Evolutionary conservation across 2,888 invertebrate species (phyloP), one percentile per base, ranked within the genome.

Genomic region (Myathropa florea): DNA sequence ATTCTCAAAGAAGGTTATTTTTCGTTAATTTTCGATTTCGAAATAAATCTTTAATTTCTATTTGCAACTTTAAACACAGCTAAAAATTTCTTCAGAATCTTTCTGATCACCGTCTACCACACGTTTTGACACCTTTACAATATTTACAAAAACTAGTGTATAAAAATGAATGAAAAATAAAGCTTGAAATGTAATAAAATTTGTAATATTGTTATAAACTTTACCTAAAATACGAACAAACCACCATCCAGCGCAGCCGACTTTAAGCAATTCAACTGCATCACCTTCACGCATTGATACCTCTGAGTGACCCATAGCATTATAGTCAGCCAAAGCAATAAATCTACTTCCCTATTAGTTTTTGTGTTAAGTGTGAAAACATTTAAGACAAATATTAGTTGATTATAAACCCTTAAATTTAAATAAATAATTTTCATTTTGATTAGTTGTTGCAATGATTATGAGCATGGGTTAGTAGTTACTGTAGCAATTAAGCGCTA

Each of bases 241-340:
- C 98, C 98, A 98, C 98, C 98, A 98, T 89, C 98, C 98, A 89
- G 97, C 97, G 93, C 97, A 97, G 91, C 98, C 98, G 89, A 97
- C 96, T 93, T 98, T 97, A 89, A 98, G 94, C 89, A 98, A 94
- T 92, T 98, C 97, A 89, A 98, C 96, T 90, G 95, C 94, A 93
- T 98, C 98, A 24, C 98, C 98, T 93, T 98, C 98, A 83, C 95
- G 95, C 94, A 98, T 95, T 88, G 97, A 96, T 89, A 98, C 96
- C 93, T 98, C 98, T 89, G 97, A 97, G 89, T 96, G 96, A 89
- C 98, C 98, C 93, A 97, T 95, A 86, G 98, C 97, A 92, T 96
- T 96, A 94, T 98, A 98, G 94, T 98, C 98, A 87, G 98, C 98
- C 91, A 98, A 94, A 89, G 97, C 97, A 91, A 97, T 94, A 93